Evolutionary conservation across 2,888 invertebrate genomes (phyloP).

Genomic region (Cosmopolites sordidus): DNA sequence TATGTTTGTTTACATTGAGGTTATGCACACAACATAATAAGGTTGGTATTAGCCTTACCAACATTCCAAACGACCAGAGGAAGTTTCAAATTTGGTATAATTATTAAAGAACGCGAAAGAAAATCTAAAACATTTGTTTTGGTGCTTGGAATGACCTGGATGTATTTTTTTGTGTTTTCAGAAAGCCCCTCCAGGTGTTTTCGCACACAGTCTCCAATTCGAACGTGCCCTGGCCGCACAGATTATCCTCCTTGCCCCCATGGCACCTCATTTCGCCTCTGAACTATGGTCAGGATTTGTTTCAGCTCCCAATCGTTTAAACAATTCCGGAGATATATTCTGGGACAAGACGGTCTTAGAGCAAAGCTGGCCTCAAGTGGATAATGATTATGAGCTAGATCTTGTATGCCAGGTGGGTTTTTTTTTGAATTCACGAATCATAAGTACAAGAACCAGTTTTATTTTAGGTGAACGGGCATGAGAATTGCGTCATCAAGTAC

Average conservation of each 20-base stretch:
- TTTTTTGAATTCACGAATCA: no score
- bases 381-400: constrained; percentile 63
- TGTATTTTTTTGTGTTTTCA: constrained; percentile 34
- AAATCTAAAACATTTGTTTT: no score
- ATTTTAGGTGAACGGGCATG: constrained; percentile 52
- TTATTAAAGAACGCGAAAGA: no score
- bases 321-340: constrained; percentile 52
- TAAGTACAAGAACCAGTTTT: background rate
- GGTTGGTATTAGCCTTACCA: no score
- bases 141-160: no score
- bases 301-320: constrained; percentile 58
- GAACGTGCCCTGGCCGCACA: constrained; percentile 74
- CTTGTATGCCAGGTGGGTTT: constrained; percentile 59
- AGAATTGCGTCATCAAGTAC: constrained; percentile 53
- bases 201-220: constrained; percentile 65
- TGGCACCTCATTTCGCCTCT: constrained; percentile 87
- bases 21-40: no score
- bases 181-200: constrained; percentile 58
- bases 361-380: constrained; percentile 75
- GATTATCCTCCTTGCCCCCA: constrained; percentile 80
- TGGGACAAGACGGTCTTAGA: constrained; percentile 69
- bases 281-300: constrained; percentile 84
- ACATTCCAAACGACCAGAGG: no score
- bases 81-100: no score
- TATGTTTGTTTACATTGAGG: no score